Evolutionary conservation across 2,113 vertebrate genomes (phyloP).

Genomic region (Phalacrocorax aristotelis): DNA sequence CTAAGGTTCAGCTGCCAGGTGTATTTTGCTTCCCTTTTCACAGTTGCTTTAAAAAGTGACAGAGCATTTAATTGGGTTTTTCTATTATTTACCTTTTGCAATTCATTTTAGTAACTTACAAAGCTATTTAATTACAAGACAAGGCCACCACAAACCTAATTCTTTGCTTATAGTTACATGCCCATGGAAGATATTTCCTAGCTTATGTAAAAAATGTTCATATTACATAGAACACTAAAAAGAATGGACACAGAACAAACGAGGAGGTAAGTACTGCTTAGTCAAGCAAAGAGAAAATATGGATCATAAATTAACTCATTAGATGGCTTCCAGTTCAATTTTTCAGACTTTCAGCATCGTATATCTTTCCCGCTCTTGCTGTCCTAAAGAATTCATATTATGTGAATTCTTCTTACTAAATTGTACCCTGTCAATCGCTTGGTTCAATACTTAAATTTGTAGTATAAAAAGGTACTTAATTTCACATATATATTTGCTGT

Average conservation of each 20-base stretch:
- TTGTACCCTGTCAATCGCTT: neutral
- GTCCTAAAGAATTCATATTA: neutral
- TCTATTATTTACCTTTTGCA: neutral
- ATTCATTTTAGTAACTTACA: neutral
- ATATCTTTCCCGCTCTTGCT: neutral
- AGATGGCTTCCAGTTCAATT: neutral
- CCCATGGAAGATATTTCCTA: neutral
- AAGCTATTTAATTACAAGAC: neutral
- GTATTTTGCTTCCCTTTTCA: neutral
- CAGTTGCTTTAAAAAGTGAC: slow-evolving; percentile 9
- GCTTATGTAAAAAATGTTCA: neutral
- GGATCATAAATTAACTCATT: neutral
- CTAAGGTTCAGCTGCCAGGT: neutral
- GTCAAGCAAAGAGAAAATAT: neutral
- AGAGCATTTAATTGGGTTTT: neutral
- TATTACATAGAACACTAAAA: neutral
- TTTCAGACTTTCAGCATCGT: neutral
- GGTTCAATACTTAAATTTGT: neutral
- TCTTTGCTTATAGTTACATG: neutral
- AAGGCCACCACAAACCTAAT: neutral
- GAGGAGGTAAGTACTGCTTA: neutral
- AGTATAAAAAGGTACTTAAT: neutral
- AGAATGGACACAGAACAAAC: neutral
- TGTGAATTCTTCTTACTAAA: neutral
- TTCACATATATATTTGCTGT: neutral